phyloP scores from a whole-genome alignment of 2,888 invertebrate species.

The Steinernema hermaphroditum region DNA sequence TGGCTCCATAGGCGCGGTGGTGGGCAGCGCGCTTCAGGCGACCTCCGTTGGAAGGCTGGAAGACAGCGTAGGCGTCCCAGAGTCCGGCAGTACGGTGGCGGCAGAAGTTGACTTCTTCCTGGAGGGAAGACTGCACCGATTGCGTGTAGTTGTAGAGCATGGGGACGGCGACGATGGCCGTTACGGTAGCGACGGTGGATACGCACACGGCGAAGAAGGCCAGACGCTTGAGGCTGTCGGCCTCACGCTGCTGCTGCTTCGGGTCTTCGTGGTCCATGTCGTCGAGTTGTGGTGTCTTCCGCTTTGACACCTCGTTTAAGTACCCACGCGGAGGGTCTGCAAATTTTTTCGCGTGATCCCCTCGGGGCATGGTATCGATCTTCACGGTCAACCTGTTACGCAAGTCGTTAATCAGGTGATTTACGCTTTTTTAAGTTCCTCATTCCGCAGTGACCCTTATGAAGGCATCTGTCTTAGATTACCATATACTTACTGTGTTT shows the following conservation, averaged over 20 bases:
- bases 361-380: not conserved
- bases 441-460: too few species aligned
- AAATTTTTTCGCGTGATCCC: not conserved
- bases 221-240: constrained; percentile 59
- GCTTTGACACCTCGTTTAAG: not conserved
- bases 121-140: constrained; percentile 62
- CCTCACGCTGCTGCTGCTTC: constrained; percentile 56
- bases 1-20: constrained; percentile 39
- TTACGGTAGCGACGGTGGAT: constrained; percentile 62
- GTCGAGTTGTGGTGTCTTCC: not conserved
- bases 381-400: not conserved
- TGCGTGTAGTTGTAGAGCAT: constrained; percentile 66
- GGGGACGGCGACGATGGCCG: constrained; percentile 63
- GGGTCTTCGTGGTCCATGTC: constrained; percentile 42
- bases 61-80: not conserved
- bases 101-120: constrained; percentile 60
- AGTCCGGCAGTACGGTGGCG: constrained; percentile 49
- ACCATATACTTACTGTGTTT: not conserved
- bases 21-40: constrained; percentile 45
- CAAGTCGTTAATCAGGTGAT: constrained; percentile 16
- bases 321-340: not conserved
- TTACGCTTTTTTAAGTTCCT: too few species aligned
- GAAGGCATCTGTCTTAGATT: not conserved
- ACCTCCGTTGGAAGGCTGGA: constrained; percentile 38
- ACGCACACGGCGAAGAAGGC: constrained; percentile 63